Percentiles rank a stretch among this genome's conserved stretches.
Evolutionary conservation across 1,140 invertebrate genomes (phyloP).

Genomic region (Bactericera cockerelli): DNA sequence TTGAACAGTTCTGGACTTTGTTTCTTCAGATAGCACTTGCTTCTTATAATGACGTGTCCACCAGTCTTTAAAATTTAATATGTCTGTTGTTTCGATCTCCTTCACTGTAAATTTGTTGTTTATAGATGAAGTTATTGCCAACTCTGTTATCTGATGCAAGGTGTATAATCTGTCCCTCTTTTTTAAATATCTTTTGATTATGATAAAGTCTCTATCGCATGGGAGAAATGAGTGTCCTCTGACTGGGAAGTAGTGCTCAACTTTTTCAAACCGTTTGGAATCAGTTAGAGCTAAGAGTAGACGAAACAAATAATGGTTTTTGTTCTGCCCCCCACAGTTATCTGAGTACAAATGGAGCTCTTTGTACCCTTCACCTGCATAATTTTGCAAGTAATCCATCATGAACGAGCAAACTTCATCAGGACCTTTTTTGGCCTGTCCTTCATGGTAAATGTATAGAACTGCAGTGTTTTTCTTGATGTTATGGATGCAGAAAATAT

Average conservation of each 20-base stretch:
- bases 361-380: not conserved
- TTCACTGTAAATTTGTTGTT: slow-evolving; percentile 10
- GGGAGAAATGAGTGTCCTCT: slow-evolving; percentile 16
- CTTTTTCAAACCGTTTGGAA: not conserved
- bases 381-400: slow-evolving; percentile 13
- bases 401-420: slow-evolving; percentile 17
- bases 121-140: not conserved
- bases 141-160: slow-evolving; percentile 9
- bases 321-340: not conserved
- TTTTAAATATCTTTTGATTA: slow-evolving; percentile 13
- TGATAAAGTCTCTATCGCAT: slow-evolving; percentile 19
- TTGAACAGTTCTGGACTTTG: not conserved
- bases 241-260: not conserved
- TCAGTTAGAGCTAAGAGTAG: not conserved
- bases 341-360: slow-evolving; percentile 5
- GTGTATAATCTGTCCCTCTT: slow-evolving; percentile 2
- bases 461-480: slow-evolving; percentile 6
- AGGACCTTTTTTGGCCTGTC: slow-evolving; percentile 2
- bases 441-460: slow-evolving; percentile 19
- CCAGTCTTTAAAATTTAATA: slow-evolving; percentile 18
- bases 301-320: not conserved
- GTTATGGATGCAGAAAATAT: slow-evolving; percentile 16
- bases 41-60: slow-evolving; percentile 19
- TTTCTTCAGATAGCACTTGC: slow-evolving; percentile 15
- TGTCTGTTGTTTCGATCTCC: slow-evolving; percentile 5